Evolutionary conservation across 1,140 invertebrate species (phyloP), one percentile per base, ranked within the genome.

Genomic region (Lepidurus couesii): DNA sequence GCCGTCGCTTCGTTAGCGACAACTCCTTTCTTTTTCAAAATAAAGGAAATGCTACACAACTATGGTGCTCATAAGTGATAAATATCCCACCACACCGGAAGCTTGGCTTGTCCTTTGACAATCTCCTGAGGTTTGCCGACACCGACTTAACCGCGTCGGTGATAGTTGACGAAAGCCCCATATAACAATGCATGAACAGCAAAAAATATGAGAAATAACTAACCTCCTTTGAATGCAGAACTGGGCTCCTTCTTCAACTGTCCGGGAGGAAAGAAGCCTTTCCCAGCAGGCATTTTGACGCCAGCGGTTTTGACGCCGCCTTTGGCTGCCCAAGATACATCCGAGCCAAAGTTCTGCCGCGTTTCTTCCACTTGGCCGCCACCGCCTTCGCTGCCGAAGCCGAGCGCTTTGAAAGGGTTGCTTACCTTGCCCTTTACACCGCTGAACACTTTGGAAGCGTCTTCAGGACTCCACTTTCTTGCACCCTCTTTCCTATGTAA

Each of bases 321-420:
- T 16, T 65, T 65, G 8, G 53, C 53, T 65, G 53, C 53, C 53
- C 53, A 65, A 21, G 53, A 65, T 65, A 65, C 53, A 21, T 65
- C 53, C 13, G 53, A 65, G 0, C 53, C 53, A 65, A 65, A 65
- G 53, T 65, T 65, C 13, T 65, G 53, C 16, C 53, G 53, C 21
- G 21, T 65, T 65, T 65, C 53, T 65, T 65, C 53, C n/a, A 65
- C 16, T 21, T 65, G 53, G 53, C 53, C n/a, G 21, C 16, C 13
- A 16, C 9, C 53, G 7, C 53, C 53, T 16, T 65, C 53, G 53
- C 16, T 13, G n/a, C 21, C 53, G 21, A 65, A 65, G 13, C 53
- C 53, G 53, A 65, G 21, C 1, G 53, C 5, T 21, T 65, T 65
- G 53, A 65, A 65, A 65, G 53, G 53, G 13, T 65, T 65, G 53